phyloP scores from a whole-genome alignment of 2,113 vertebrate species.

The Zingel zingel region DNA sequence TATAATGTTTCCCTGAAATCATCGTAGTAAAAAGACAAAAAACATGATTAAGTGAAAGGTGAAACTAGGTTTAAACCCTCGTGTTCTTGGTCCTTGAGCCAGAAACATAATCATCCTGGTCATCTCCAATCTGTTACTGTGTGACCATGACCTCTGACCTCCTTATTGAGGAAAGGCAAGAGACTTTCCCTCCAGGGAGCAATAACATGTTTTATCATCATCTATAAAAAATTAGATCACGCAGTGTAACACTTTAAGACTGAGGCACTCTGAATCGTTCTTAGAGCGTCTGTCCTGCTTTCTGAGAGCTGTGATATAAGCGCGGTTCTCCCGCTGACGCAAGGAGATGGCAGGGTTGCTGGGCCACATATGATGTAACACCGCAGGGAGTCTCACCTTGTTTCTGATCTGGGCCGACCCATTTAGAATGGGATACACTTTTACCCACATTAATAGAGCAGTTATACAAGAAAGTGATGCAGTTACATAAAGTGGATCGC shows the following conservation, averaged over 20 bases:
- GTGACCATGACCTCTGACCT: not conserved
- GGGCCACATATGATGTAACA: constrained; percentile 72
- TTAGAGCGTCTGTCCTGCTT: constrained; percentile 59
- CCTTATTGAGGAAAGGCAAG: no score
- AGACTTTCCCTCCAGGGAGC: not conserved
- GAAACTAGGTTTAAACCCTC: not conserved
- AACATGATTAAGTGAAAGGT: no score
- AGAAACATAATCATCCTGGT: no score
- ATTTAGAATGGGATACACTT: constrained; percentile 67
- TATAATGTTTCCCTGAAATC: no score
- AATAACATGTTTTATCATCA: not conserved
- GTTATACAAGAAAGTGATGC: constrained; percentile 46
- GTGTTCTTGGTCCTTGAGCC: not conserved
- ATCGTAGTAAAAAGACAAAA: no score
- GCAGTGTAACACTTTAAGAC: not conserved
- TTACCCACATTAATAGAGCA: constrained; percentile 55
- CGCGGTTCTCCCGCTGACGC: constrained; percentile 8
- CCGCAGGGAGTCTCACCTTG: constrained; percentile 78
- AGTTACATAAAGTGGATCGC: constrained; percentile 8
- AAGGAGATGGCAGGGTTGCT: constrained; percentile 49
- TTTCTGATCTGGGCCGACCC: constrained; percentile 77
- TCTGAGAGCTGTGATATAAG: constrained; percentile 63
- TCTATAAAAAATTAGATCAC: not conserved
- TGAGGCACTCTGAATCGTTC: not conserved
- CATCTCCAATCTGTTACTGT: no score